These are phyloP conservation scores for Corapipo altera DNA, from an alignment of 2,113 vertebrate genomes.

Conservation along the genomic window DNA sequence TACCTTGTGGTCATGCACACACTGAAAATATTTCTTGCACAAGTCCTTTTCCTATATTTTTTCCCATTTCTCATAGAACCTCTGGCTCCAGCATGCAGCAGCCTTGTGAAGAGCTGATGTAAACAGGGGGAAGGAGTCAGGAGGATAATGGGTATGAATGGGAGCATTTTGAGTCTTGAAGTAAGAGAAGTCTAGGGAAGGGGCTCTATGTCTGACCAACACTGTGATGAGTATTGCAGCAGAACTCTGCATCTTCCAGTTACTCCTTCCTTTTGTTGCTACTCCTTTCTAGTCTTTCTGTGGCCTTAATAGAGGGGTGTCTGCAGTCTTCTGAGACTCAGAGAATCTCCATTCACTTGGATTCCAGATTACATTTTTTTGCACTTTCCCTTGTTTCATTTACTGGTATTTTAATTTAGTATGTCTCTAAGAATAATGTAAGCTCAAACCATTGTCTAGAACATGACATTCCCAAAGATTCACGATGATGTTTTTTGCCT, in stretches of 20 bases:
- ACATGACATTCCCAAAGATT: neutral
- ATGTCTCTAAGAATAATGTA: neutral
- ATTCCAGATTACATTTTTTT: neutral
- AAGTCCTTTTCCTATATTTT: neutral
- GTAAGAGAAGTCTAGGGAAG: neutral
- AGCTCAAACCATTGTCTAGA: neutral
- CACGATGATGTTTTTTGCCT: neutral
- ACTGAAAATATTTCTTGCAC: neutral
- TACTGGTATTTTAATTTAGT: neutral
- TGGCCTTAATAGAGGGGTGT: neutral
- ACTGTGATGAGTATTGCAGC: neutral
- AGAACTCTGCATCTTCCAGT: neutral
- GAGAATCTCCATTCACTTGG: neutral
- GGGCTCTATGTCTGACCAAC: neutral
- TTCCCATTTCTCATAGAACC: neutral
- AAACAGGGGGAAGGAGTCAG: neutral
- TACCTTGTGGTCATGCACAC: fast-evolving
- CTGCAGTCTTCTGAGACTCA: neutral
- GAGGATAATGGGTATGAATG: neutral
- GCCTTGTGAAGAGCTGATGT: neutral
- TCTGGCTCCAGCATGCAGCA: neutral
- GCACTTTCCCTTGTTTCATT: neutral
- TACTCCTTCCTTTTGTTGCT: neutral
- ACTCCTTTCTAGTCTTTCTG: neutral
- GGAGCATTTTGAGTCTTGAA: neutral